phyloP scores from a whole-genome alignment of 1,140 invertebrate genomes.

The Drosophila baimaii region DNA sequence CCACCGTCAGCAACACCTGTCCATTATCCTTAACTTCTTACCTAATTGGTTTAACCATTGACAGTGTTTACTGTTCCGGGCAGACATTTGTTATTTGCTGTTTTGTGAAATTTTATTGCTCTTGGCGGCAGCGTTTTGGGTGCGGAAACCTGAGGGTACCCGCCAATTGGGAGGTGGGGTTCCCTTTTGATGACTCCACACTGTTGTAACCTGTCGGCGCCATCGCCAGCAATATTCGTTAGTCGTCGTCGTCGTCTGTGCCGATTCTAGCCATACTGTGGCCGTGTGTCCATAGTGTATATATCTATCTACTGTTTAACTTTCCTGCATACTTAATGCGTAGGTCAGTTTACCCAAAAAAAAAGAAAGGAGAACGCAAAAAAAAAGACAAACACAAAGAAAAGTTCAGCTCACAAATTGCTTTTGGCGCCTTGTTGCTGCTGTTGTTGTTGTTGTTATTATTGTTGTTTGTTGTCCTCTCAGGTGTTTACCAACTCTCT shows the following conservation, averaged over 20 bases:
- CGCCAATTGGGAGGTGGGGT: slow-evolving; percentile 9
- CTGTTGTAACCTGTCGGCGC: slow-evolving; percentile 56
- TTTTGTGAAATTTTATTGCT: slow-evolving; percentile 75
- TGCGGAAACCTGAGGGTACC: slow-evolving; percentile 1
- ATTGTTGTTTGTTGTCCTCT: slow-evolving; percentile 23
- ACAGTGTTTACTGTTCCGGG: slow-evolving; percentile 35
- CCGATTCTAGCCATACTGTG: slow-evolving; percentile 13
- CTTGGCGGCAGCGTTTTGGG: slow-evolving; percentile 12
- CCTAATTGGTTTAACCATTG: slow-evolving; percentile 27
- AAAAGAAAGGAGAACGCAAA: slow-evolving; percentile 21
- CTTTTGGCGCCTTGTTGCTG: slow-evolving; percentile 54
- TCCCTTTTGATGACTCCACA: slow-evolving; percentile 33
- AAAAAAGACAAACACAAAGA: slow-evolving; percentile 24
- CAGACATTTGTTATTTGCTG: slow-evolving; percentile 59
- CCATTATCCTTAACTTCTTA: background rate
- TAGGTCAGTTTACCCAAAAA: slow-evolving; percentile 72
- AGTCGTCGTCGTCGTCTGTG: slow-evolving; percentile 13
- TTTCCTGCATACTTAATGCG: slow-evolving; percentile 77
- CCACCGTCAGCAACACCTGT: too few relatives aligned
- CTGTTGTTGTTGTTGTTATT: slow-evolving; percentile 12
- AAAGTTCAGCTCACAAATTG: slow-evolving; percentile 66
- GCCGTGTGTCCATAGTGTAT: slow-evolving; percentile 7
- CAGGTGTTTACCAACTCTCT: slow-evolving; percentile 51
- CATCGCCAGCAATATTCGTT: slow-evolving; percentile 43
- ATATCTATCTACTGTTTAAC: slow-evolving; percentile 71